phyloP scores from a whole-genome alignment of 2,797 vertebrate genomes.

The Pangasius sanitwongsei region DNA sequence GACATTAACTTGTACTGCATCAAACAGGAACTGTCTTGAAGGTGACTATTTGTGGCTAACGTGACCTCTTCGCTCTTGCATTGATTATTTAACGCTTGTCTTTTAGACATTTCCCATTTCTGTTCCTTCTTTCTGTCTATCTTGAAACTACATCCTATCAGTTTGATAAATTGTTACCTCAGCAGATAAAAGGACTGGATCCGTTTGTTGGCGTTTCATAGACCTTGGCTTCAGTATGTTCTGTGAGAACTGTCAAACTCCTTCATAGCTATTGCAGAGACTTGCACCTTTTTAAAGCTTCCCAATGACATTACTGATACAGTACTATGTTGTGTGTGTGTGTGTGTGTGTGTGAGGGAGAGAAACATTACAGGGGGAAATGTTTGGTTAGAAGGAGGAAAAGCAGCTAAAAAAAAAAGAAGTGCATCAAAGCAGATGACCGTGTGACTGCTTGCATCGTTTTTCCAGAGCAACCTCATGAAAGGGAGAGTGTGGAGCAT shows the following conservation, averaged over 20 bases:
- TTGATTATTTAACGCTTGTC: neutral
- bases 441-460: constrained; percentile 38
- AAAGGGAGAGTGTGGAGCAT: constrained; percentile 46
- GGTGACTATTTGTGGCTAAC: constrained; percentile 6
- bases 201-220: neutral
- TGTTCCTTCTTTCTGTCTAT: neutral
- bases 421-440: constrained; percentile 49
- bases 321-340: neutral
- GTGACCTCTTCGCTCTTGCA: constrained; percentile 17
- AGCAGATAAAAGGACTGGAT: neutral
- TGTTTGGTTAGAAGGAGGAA: neutral
- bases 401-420: neutral
- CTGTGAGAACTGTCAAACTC: neutral
- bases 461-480: constrained; percentile 38
- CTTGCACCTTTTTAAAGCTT: neutral
- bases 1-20: constrained; percentile 20
- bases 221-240: neutral
- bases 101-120: neutral
- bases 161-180: neutral
- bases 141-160: neutral
- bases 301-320: neutral
- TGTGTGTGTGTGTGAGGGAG: neutral
- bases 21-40: constrained; percentile 9
- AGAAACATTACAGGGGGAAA: neutral
- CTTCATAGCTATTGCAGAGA: neutral